These are phyloP conservation scores for Magallana nippona DNA, from an alignment of 2,888 invertebrate species.

Conservation along the genomic window DNA sequence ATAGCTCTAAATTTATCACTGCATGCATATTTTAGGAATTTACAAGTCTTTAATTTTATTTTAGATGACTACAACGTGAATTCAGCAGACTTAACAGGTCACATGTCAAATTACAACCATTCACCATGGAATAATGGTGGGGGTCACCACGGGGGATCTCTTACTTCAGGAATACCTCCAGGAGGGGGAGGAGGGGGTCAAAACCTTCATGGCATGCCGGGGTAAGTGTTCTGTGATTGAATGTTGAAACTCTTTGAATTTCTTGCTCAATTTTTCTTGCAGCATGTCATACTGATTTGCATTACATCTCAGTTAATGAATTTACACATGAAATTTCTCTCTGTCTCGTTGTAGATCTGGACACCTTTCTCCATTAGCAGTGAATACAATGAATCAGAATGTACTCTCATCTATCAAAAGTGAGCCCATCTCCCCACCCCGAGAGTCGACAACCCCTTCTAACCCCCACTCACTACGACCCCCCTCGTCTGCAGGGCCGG, in stretches of 20 bases:
- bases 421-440: constrained; percentile 96
- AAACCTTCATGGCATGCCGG: constrained; percentile 26
- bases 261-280: neutral
- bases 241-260: neutral
- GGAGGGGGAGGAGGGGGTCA: constrained; percentile 50
- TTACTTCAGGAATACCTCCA: constrained; percentile 60
- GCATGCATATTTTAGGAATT: neutral
- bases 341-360: constrained; percentile 61
- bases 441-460: constrained; percentile 86
- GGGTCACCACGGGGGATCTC: constrained; percentile 52
- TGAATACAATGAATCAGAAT: constrained; percentile 71
- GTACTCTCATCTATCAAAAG: constrained; percentile 90
- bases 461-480: constrained; percentile 80
- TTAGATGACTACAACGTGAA: constrained; percentile 70
- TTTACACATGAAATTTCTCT: constrained; percentile 1
- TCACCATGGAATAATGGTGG: constrained; percentile 60
- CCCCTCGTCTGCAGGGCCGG: constrained; percentile 80
- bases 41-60: constrained; percentile 38
- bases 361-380: constrained; percentile 69
- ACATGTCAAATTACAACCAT: constrained; percentile 51
- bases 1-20: too few relatives aligned
- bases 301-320: neutral
- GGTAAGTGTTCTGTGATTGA: neutral
- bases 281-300: neutral
- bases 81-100: constrained; percentile 64